Percentiles rank a stretch among this genome's conserved stretches.
phyloP scores from a whole-genome alignment of 2,888 invertebrate genomes.

The Synanthedon andrenaeformis region DNA sequence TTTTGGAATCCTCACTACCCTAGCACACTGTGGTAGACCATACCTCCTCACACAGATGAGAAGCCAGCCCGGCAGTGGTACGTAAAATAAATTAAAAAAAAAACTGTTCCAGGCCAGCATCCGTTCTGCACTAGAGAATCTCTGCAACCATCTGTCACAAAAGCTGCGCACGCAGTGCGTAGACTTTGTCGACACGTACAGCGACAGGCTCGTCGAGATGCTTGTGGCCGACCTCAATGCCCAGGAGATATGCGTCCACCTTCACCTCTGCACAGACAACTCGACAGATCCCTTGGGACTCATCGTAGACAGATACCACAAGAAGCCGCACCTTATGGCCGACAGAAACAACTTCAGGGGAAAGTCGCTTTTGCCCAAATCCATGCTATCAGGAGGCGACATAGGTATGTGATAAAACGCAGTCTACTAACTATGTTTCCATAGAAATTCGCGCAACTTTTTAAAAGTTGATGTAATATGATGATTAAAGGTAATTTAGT shows the following conservation, averaged over 20 bases:
- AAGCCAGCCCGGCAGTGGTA: too few species aligned
- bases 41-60: too few species aligned
- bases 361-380: constrained; percentile 33
- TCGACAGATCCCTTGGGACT: constrained; percentile 35
- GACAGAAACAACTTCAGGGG: constrained; percentile 49
- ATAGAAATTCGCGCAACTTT: too few species aligned
- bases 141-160: constrained; percentile 77
- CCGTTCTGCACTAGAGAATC: constrained; percentile 73
- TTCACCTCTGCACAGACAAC: constrained; percentile 77
- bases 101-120: constrained; percentile 71
- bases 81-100: too few species aligned
- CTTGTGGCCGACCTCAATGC: constrained; percentile 77
- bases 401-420: constrained; percentile 37
- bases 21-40: too few species aligned
- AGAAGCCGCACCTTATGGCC: constrained; percentile 38
- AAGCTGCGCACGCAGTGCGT: constrained; percentile 76
- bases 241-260: constrained; percentile 79
- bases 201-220: constrained; percentile 82
- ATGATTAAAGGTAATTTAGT: too few species aligned
- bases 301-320: constrained; percentile 41
- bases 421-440: too few species aligned
- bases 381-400: constrained; percentile 40
- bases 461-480: too few species aligned
- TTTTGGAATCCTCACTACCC: too few species aligned
- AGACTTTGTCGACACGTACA: constrained; percentile 82